A percentile compares a stretch with the other conserved stretches of the same genome.
phyloP scores from a whole-genome alignment of 2,113 vertebrate genomes.

The Prietella phreatophila region DNA sequence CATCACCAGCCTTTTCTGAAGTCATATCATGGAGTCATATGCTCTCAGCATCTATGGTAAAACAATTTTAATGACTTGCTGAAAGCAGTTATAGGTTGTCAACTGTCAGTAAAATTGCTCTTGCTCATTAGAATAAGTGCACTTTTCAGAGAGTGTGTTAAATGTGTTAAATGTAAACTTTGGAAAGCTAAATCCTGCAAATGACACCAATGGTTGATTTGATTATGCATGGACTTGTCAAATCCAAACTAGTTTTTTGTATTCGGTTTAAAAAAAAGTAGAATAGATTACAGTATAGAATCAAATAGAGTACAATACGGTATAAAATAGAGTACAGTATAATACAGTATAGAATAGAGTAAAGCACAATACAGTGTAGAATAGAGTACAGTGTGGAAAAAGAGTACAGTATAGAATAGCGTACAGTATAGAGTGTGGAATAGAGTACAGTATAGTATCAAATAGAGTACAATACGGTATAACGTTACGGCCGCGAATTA shows the following conservation, averaged over 20 bases:
- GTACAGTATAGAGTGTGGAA: too few relatives aligned
- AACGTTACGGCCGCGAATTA: too few relatives aligned
- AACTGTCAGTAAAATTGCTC: not conserved
- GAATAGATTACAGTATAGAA: too few relatives aligned
- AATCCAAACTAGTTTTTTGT: not conserved
- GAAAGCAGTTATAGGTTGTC: not conserved
- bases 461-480: too few relatives aligned
- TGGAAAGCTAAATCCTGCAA: not conserved
- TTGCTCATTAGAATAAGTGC: not conserved
- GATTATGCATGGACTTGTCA: not conserved
- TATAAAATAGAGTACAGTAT: too few relatives aligned
- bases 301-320: too few relatives aligned
- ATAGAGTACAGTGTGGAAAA: too few relatives aligned
- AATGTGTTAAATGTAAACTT: not conserved
- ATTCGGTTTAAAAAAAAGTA: not conserved
- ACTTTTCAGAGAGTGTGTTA: not conserved
- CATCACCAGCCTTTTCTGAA: not conserved
- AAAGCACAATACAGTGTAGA: too few relatives aligned
- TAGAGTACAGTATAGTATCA: too few relatives aligned
- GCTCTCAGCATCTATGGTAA: not conserved
- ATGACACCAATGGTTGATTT: not conserved
- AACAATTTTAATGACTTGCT: not conserved
- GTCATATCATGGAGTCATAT: not conserved
- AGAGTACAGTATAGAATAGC: too few relatives aligned
- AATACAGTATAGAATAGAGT: too few relatives aligned